Conservation (phyloP, 1,140 invertebrate genomes). For the Nautilus pompilius region DNA sequence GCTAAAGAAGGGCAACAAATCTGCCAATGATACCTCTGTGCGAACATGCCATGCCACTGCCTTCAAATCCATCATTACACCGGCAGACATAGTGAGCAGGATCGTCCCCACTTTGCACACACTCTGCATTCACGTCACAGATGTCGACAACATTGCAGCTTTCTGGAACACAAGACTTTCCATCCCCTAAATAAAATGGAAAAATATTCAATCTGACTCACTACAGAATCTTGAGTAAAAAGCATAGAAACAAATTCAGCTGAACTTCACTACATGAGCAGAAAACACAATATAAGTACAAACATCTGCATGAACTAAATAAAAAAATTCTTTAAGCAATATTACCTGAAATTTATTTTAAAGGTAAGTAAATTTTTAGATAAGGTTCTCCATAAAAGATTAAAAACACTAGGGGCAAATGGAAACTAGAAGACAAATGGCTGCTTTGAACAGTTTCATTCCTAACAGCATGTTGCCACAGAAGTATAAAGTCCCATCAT, state of each 20-base stretch:
- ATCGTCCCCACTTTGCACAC: conserved; percentile 27
- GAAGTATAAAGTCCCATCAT: no score
- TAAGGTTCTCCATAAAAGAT: no score
- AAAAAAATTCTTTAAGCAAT: background rate
- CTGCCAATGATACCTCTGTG: conserved; percentile 19
- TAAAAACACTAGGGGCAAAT: no score
- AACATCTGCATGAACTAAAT: background rate
- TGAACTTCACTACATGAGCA: no score
- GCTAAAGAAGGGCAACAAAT: conserved; percentile 1
- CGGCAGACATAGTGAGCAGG: conserved; percentile 51
- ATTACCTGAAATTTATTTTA: background rate
- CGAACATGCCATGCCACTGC: conserved; percentile 66
- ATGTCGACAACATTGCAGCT: conserved; percentile 35
- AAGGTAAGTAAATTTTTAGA: no score
- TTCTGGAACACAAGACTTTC: conserved; percentile 24
- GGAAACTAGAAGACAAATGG: no score
- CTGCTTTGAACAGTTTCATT: no score
- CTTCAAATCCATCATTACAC: conserved; percentile 48
- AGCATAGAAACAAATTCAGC: background rate
- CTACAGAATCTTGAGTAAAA: background rate
- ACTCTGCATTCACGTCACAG: conserved; percentile 42
- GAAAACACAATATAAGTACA: no score
- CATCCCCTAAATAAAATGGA: conserved; percentile 46
- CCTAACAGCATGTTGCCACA: no score
- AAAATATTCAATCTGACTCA: background rate